Conservation (phyloP, 2,888 invertebrate genomes). For the Oeneis ivallda region DNA sequence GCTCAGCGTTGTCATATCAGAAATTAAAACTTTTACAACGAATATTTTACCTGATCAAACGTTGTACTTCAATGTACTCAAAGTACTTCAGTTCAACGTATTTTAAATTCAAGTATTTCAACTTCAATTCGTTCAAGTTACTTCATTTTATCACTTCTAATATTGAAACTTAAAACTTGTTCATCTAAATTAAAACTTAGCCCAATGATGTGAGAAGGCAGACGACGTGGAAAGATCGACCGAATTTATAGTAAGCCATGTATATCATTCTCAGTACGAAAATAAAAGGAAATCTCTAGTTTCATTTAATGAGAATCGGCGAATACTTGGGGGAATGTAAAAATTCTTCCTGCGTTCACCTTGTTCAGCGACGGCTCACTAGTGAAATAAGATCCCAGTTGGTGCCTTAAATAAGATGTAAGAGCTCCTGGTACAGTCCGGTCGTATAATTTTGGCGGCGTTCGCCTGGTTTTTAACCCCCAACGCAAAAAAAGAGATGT, state of each 20-base stretch:
- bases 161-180: background rate
- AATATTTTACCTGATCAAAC: no score
- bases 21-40: no score
- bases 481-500: no score
- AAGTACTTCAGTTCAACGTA: no score
- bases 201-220: conserved; percentile 15
- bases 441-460: conserved; percentile 34
- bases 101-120: no score
- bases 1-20: no score
- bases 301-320: conserved; percentile 31
- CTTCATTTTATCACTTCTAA: no score
- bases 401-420: conserved; percentile 32
- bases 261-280: conserved; percentile 27
- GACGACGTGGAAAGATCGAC: conserved; percentile 28
- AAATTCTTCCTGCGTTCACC: conserved; percentile 27
- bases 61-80: no score
- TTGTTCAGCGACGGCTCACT: conserved; percentile 9
- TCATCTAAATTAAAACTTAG: background rate
- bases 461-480: conserved; percentile 27
- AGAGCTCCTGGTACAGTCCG: conserved; percentile 21
- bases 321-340: conserved; percentile 27
- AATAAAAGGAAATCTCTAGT: conserved; percentile 36
- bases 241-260: conserved; percentile 32
- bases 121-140: no score
- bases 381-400: conserved; percentile 35